Evolutionary conservation across 2,797 vertebrate species (phyloP), one percentile per base, ranked within the genome.

Genomic region (Notolabrus celidotus): DNA sequence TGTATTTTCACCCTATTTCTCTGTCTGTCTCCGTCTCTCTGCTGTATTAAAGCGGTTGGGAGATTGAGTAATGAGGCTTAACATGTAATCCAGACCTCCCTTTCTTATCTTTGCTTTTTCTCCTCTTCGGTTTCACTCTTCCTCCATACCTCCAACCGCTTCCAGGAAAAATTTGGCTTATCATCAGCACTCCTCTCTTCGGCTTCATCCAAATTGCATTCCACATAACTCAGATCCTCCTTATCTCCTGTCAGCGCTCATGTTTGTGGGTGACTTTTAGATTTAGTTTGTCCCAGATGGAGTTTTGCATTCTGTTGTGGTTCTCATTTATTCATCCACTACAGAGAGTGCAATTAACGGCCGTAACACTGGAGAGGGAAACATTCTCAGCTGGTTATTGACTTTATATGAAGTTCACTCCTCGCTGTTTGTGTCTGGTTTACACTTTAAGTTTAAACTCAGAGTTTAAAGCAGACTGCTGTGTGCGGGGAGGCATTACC

Each of bases 1-100:
- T 61, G 49, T 54, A 57, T 74, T 71, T 74, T 83, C 49, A 38
- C 60, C 57, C 36, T 23, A 5, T 76, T 65, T 42, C 49, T 72
- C 39, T 6, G 8, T 67, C 59, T 67, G 25, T 39, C 33, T 65
- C 33, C 29, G 2, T 74, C 41, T 67, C n/a, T 42, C 38, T 71
- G 29, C 51, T 74, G 81, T 51, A 74, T 75, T 66, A 72, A 77
- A 75, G 29, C 33, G 58, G 71, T 75, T 80, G 73, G 82, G 74
- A 61, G 80, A 74, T 68, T 80, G 80, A 84, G 76, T 69, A 66
- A 80, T 68, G 70, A 83, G 34, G 73, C 51, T 80, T 67, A 77
- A 64, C 49, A 39, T 39, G 15, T 79, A 85, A 83, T 87, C 74
- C 80, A 80, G 78, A 34, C 74, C 68, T 71, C 56, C 67, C 50